Base-by-base conservation (phyloP, 1,140 invertebrate genomes). In the Mamestra configurata region DNA sequence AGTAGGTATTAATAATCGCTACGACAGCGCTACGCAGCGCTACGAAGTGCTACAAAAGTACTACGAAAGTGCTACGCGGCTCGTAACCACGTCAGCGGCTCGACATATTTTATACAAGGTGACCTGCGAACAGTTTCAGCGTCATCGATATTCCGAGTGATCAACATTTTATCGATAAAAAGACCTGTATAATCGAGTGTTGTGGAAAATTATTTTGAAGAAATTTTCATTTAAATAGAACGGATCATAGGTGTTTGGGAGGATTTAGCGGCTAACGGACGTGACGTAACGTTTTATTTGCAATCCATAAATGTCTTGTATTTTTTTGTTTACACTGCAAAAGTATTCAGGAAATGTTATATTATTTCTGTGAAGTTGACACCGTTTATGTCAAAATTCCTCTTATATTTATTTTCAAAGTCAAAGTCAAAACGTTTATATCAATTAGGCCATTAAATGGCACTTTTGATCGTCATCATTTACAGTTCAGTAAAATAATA, bases 121-220 rank as follows among this genome's bases (percentile, higher is more conserved):
- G 40, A 68, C 64, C 40, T 20, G 27, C 40, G 40, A 46, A 68
- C 64, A 24, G 5, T 68, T 68, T 66, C 13, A n/a, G 10, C 13
- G 64, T 46, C 27, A 68, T 68, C 64, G 40, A 68, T 68, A 68
- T 68, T 46, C 20, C 20, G 37, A 68, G 20, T 46, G 64, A 68
- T 46, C 40, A 46, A 68, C 64, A 64, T 22, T 49, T 68, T 64
- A 64, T 64, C 59, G 59, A 46, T 68, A 68, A 49, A 66, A 66
- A 37, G 59, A 64, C 40, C 40, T 27, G 37, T 27, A 46, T 46
- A 68, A 24, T 40, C 35, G 13, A 27, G 40, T 68, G 37, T 46
- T 46, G 40, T 49, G 64, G 8, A 18, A 20, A 40, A 22, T 4
- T 40, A 1, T 22, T 20, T 22, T 13, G 10, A 43, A 66, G 18